Evolutionary conservation across 2,888 invertebrate species (phyloP), one percentile per base, ranked within the genome.

Genomic region (Eucera pruinosa): DNA sequence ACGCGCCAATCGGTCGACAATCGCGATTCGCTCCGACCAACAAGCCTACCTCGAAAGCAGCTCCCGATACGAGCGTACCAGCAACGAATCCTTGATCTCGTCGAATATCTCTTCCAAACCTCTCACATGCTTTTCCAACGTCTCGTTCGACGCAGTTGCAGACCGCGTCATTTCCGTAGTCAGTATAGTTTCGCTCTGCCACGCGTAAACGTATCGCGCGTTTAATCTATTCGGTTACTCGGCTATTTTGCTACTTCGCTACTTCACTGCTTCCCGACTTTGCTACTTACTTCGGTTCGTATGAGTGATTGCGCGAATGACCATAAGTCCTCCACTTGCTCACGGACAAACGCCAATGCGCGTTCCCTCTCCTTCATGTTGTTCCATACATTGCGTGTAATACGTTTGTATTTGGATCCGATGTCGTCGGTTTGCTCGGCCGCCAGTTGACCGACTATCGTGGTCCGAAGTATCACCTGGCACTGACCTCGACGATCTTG

Each of bases 341-440:
- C 81, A 15, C 91, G 93, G 9, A 94, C 94, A 11, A 93, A 83
- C 72, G 94, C 94, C 54, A 96, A 90, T 25, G 94, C 94, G 30
- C 93, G 91, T 82, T 94, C 94, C 61, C 95, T 92, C 78, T 94
- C 94, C 80, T 94, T 94, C 95, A 95, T 95, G 82, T 95, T 95
- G 3, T 92, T 92, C 90, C 95, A 95, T 50, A 95, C 94, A 65
- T 94, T 93, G 60, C 93, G 92, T 82, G 95, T 94, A 77, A 95
- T 88, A 60, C 93, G 93, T 83, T 93, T 93, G 87, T 94, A 95
- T 83, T 95, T 95, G 58, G 93, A 93, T 77, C 94, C 94, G 62
- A 95, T 92, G 80, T 95, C 95, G 64, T 95, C 95, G 30, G 95
- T 91, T 88, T 95, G 95, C 87, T 96, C 95, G 83, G 94, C 94